Base-by-base conservation (phyloP, 1,140 invertebrate species). In the Micrasema longulum region DNA sequence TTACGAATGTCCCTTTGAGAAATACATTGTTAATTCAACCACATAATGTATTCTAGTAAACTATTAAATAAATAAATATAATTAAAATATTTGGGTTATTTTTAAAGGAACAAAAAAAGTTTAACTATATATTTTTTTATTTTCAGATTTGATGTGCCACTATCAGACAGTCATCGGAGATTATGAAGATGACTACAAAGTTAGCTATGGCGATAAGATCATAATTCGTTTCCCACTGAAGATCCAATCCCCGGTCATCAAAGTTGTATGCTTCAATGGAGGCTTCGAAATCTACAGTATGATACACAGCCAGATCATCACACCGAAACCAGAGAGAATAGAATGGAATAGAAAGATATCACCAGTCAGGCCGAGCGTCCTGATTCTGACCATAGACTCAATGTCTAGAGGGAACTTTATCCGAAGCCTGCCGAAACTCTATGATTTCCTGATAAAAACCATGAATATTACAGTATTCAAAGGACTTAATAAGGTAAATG, bases 321-420 rank as follows among this genome's bases (percentile, higher is more conserved):
- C 57, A 2, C 23, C 64, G 5, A 11, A 20, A 5, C n/a, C 43
- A 20, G 26, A 47, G 5, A 52, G 22, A 1, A 50, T 2, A 31
- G 71, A 9, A 18, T 57, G 36, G 52, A 76, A 76, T 48, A 65
- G 20, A 6, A 16, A 45, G 4, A 73, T 76, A 10, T 69, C 75
- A 16, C 6, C 35, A 7, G 55, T 57, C 22, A 36, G 72, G 41
- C 75, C 75, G 1, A 76, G 75, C 31, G 64, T 76, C 9, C 52
- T 76, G 26, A 76, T 76, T 12, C 66, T 76, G 3, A 62, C 69
- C 36, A 71, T 76, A 5, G 75, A 76, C 16, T 74, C 72, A 1
- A 76, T 76, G 72, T 76, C 75, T 11, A 69, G 75, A 20, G 75
- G 75, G 18, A 73, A 76, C 53, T 76, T 76, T 23, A 71, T 76